Base-by-base conservation (phyloP, 2,888 invertebrate species). In the Morpho deidamia region DNA sequence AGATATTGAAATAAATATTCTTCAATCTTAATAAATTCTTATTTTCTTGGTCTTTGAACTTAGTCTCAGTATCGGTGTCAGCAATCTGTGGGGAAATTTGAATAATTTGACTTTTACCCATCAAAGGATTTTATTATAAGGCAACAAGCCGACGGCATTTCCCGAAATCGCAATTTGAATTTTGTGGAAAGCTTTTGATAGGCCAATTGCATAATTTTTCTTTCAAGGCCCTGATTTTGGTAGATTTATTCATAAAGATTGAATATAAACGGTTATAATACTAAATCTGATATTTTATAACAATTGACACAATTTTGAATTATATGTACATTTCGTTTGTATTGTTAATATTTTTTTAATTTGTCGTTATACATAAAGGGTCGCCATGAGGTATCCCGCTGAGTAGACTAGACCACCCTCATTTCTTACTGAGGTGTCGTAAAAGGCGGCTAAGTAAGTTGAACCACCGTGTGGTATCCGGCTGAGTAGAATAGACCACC, bases 31-130 rank as follows among this genome's bases (percentile, higher is more conserved):
- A 65, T 63, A 64, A 65, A 63, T 63, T 64, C 59, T 60, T 68
- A 62, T 69, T 63, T 64, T 61, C 59, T 61, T 60, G 54, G 60
- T 62, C 62, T 67, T 68, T 64, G 64, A 65, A 64, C 64, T 65
- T 56, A 62, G 53, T 59, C 54, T 56, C 57, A 53, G 61, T 64
- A 64, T 67, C 65, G 62, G 64, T 67, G 65, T 65, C 64, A 63
- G 67, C 66, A 67, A 69, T 68, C 64, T 65, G 60, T 64, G 56
- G 56, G 60, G 53, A 65, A 65, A 69, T 69, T 68, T 67, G 62
- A 67, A 69, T 69, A 69, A 69, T 67, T 65, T 60, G 64, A 66
- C 60, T 69, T 67, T 67, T 66, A 69, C 61, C 65, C 64, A 62
- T 69, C 66, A 69, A 69, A 69, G 67, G 68, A 65, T 67, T 69